Base-by-base conservation (phyloP, 2,888 invertebrate genomes). In the Branchipolynoe longqiensis region DNA sequence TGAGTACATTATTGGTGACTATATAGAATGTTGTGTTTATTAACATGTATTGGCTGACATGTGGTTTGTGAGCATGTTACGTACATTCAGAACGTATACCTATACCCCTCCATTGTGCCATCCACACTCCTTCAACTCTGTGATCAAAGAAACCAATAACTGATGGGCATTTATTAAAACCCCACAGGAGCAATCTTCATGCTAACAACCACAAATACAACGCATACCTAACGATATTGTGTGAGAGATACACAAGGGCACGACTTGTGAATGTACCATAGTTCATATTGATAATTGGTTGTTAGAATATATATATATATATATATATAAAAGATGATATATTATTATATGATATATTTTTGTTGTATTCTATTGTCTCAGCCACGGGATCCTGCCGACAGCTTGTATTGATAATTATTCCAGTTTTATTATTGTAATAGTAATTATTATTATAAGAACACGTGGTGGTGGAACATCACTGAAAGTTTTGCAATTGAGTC, bases 311-410 rank as follows among this genome's bases (percentile, higher is more conserved):
- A 58, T 25, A 56, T 14, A n/a, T n/a, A n/a, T n/a, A n/a, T n/a
- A n/a, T n/a, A n/a, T n/a, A n/a, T 18, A 31, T 6, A 48, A 62
- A 62, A 62, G 62, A 69, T 36, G 69, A 69, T 69, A 69, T 58
- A 58, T 58, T 58, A n/a, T 58, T n/a, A 14, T n/a, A n/a, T n/a
- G 4, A 58, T 58, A 58, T 69, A 69, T 69, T 69, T 69, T 69
- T 69, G 69, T 69, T 69, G 69, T 69, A 25, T 62, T 62, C 62
- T 62, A 28, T 31, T 22, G 69, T 69, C 69, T 69, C 69, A 36
- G 38, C 69, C 69, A 69, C 69, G 38, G 38, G 14, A 18, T 69
- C 69, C 69, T 69, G 69, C 38, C 69, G 38, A 62, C 25, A 28
- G 62, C 62, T 62, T 62, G 62, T 62, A 14, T 31, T n/a, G n/a